Base-by-base conservation (phyloP, 2,888 invertebrate genomes). In the Orthosia incerta region DNA sequence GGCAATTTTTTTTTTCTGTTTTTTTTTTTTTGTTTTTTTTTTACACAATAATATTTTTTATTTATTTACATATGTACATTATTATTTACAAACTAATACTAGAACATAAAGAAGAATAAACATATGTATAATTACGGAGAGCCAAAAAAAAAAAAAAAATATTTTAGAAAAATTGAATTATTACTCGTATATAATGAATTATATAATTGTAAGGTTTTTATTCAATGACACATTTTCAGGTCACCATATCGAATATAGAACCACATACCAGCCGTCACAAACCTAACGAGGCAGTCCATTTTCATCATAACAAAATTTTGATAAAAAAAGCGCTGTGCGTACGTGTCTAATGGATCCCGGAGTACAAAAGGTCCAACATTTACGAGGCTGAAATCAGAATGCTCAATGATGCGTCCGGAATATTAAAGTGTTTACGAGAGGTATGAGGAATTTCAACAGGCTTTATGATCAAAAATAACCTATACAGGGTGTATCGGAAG, bases 361-460 rank as follows among this genome's bases (percentile, higher is more conserved):
- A 80, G 55, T 51, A 70, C 65, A 80, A 75, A 79, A 50, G 69
- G 71, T 51, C 76, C 57, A 62, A 62, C 56, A 59, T 75, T 80
- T 70, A 66, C 62, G 71, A 53, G 48, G 5, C 59, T 59, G 45
- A 79, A 79, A 76, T 66, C 79, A 71, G 71, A 79, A 80, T 80
- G 71, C 51, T 56, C 74, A 63, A 62, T 66, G 71, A 70, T 66
- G 80, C 76, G 79, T 57, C 55, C 50, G 50, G 79, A 80, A 79
- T 79, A 75, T 82, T 79, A 57, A 82, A 72, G 48, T 76, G 68
- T 76, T 79, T 68, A 71, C 64, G 63, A 23, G 66, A 63, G 63
- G 82, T 76, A 76, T 46, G 65, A 62, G 53, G 79, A 79, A 82
- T 84, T 71, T 26, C 51, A 82, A 79, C 66, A 57, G 51, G 65